These are phyloP conservation scores for Peromyscus polionotus DNA, from an alignment of 2,113 vertebrate genomes.

Conservation along the genomic window DNA sequence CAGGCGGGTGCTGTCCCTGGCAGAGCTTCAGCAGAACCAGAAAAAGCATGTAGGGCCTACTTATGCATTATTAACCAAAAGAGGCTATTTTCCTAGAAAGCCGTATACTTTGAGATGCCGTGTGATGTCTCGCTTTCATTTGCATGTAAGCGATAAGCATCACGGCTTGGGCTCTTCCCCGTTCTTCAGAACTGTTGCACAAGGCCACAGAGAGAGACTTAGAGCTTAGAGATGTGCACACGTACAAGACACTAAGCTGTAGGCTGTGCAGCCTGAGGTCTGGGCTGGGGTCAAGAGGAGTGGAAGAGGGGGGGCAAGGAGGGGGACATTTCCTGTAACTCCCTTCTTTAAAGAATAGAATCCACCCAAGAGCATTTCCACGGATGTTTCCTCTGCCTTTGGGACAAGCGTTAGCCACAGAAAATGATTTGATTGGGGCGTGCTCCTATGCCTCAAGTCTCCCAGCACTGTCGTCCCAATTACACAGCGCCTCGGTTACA, in stretches of 20 bases:
- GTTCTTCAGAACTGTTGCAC: background rate
- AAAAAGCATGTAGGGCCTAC: background rate
- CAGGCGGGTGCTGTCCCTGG: background rate
- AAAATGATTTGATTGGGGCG: background rate
- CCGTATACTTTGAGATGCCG: background rate
- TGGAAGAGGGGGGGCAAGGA: background rate
- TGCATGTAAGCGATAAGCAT: background rate
- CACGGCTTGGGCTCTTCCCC: background rate
- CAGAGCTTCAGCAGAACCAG: background rate
- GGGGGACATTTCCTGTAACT: background rate
- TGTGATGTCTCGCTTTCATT: background rate
- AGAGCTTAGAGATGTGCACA: background rate
- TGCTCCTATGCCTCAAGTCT: background rate
- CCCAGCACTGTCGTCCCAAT: rapidly evolving
- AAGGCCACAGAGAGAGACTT: background rate
- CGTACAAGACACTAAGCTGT: rapidly evolving
- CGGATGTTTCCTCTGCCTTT: background rate
- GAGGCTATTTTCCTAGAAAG: slow-evolving; percentile 40
- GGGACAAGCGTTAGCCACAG: background rate
- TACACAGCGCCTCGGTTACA: background rate
- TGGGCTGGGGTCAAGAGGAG: background rate
- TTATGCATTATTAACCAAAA: slow-evolving; percentile 39
- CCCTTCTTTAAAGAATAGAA: background rate
- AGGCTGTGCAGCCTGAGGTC: background rate
- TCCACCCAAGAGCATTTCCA: background rate